phyloP scores from a whole-genome alignment of 2,113 vertebrate species.

The Peucedramus taeniatus region DNA sequence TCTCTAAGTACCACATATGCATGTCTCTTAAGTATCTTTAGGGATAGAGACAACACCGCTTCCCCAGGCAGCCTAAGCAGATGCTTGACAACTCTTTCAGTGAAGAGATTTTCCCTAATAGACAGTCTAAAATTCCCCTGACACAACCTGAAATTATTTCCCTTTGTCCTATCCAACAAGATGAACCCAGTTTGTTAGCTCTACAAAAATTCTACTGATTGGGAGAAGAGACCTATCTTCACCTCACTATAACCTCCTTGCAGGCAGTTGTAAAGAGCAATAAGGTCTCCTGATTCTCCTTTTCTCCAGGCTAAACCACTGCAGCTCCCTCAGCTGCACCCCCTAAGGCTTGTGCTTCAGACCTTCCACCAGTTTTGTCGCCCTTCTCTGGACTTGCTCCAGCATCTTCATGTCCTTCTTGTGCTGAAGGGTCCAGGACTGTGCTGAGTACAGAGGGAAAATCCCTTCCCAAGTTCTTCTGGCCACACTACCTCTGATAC shows the following conservation, averaged over 20 bases:
- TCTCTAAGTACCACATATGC: neutral
- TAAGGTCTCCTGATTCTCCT: neutral
- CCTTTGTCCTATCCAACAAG: neutral
- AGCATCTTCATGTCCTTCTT: neutral
- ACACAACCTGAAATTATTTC: neutral
- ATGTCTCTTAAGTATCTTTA: neutral
- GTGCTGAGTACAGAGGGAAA: neutral
- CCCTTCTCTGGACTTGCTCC: neutral
- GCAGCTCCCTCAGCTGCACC: neutral
- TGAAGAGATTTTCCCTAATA: neutral
- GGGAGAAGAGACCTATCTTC: rapidly evolving
- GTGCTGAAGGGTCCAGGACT: neutral
- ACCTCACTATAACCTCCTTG: neutral
- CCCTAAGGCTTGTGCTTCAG: neutral
- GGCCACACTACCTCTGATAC: neutral
- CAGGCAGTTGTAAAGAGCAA: neutral
- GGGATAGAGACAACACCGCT: rapidly evolving
- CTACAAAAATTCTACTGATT: neutral
- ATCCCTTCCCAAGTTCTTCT: neutral
- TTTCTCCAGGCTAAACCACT: neutral
- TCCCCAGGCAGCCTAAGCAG: neutral
- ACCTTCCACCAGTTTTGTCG: neutral
- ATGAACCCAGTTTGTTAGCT: neutral
- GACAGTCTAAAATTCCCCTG: neutral
- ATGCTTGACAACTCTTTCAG: neutral